These are phyloP conservation scores for Drosophila murphyi DNA, from an alignment of 1,140 invertebrate genomes.

Conservation along the genomic window DNA sequence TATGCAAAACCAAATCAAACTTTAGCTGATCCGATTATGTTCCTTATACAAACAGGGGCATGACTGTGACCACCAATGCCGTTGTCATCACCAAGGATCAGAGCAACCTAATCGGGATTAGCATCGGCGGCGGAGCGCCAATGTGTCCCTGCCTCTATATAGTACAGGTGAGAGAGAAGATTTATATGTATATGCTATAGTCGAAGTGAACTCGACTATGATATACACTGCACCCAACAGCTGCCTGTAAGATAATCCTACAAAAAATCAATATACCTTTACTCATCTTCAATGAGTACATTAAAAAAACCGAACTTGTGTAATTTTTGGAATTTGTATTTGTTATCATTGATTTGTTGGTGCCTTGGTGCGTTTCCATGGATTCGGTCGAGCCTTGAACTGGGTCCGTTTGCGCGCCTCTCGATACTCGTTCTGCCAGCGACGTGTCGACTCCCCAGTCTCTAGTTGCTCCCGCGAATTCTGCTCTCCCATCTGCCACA, in stretches of 20 bases:
- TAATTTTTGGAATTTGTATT: not conserved
- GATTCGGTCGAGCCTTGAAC: slow-evolving; percentile 60
- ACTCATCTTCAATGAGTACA: too few species aligned
- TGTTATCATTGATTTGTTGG: not conserved
- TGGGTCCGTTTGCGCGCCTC: slow-evolving; percentile 39
- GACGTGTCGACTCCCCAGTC: not conserved
- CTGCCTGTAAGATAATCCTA: too few species aligned
- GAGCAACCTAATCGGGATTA: slow-evolving; percentile 98
- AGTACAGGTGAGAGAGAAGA: slow-evolving; percentile 90
- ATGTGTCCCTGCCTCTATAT: slow-evolving; percentile 99
- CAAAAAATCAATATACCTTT: too few species aligned
- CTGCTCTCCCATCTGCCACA: slow-evolving; percentile 6
- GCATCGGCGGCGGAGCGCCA: slow-evolving; percentile 98
- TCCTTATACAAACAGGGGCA: slow-evolving; percentile 89
- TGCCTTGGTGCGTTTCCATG: slow-evolving; percentile 34
- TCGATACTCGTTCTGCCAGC: slow-evolving; percentile 19
- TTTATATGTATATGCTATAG: not conserved
- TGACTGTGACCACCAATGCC: slow-evolving; percentile 98
- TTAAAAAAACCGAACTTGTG: too few species aligned
- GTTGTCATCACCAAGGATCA: slow-evolving; percentile 96
- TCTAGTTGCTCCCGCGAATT: not conserved
- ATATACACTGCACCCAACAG: too few species aligned
- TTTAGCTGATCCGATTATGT: not conserved
- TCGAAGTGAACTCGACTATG: too few species aligned
- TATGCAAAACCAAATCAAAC: not conserved